Conservation (phyloP, 2,113 vertebrate genomes). For the Lamprologus lemairii region DNA sequence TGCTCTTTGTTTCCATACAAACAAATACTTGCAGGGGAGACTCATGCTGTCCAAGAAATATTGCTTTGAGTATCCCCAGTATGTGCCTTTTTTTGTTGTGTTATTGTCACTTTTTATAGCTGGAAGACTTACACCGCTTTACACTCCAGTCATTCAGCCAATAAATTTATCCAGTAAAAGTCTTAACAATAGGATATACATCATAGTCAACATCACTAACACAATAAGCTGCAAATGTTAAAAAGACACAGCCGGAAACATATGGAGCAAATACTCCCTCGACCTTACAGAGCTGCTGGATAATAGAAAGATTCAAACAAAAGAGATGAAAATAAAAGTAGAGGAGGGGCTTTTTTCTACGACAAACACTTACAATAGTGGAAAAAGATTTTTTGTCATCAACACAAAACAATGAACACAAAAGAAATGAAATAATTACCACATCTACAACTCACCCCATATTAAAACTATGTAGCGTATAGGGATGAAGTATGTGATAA, state of each 20-base stretch:
- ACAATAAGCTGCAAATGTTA: background rate
- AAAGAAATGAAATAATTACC: background rate
- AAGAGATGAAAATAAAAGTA: background rate
- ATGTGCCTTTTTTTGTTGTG: background rate
- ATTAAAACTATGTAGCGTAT: constrained; percentile 88
- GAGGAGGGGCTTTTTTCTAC: background rate
- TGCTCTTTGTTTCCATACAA: constrained; percentile 50
- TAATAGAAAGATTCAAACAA: background rate
- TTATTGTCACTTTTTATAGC: constrained; percentile 17
- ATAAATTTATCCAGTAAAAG: background rate
- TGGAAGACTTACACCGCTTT: background rate
- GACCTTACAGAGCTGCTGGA: background rate
- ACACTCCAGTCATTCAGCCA: background rate
- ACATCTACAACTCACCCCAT: constrained; percentile 83
- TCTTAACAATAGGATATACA: background rate
- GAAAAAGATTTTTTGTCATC: background rate
- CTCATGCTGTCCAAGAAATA: constrained; percentile 13
- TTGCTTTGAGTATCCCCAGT: background rate
- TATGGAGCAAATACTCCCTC: background rate
- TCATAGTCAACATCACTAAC: background rate
- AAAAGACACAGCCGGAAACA: background rate
- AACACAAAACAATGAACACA: background rate
- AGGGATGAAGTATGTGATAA: constrained; percentile 82
- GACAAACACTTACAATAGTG: background rate
- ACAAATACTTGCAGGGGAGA: constrained; percentile 34